These are phyloP conservation scores for Adineta ricciae DNA, from an alignment of 2,888 invertebrate species.

Conservation along the genomic window DNA sequence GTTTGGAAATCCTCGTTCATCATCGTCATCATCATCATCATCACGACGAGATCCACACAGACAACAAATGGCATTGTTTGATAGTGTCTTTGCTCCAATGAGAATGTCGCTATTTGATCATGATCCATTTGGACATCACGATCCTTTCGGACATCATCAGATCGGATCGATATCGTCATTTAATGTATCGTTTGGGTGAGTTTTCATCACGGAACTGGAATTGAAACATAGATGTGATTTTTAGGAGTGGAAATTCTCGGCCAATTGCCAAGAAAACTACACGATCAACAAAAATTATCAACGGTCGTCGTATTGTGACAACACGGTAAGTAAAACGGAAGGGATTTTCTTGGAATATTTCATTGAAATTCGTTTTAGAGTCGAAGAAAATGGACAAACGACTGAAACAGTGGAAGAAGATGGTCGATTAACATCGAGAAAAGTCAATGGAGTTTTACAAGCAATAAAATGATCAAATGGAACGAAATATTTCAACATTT, in stretches of 20 bases:
- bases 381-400: conserved; percentile 10
- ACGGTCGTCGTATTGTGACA: background rate
- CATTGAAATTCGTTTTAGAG: background rate
- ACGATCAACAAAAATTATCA: background rate
- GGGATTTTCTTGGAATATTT: background rate
- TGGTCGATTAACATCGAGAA: background rate
- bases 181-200: conserved; percentile 10
- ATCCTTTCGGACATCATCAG: background rate
- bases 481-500: background rate
- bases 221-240: too few relatives aligned
- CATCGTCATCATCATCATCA: background rate
- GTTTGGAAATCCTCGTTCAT: background rate
- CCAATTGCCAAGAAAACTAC: background rate
- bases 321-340: background rate
- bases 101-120: conserved; percentile 6
- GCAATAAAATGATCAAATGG: background rate
- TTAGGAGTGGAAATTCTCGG: background rate
- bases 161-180: conserved; percentile 2
- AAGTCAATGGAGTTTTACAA: background rate
- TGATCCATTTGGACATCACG: background rate
- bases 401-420: conserved; percentile 19
- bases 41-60: background rate
- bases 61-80: conserved; percentile 10
- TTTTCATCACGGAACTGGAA: background rate
- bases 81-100: background rate